phyloP scores from a whole-genome alignment of 2,797 vertebrate genomes.

The Anableps anableps region DNA sequence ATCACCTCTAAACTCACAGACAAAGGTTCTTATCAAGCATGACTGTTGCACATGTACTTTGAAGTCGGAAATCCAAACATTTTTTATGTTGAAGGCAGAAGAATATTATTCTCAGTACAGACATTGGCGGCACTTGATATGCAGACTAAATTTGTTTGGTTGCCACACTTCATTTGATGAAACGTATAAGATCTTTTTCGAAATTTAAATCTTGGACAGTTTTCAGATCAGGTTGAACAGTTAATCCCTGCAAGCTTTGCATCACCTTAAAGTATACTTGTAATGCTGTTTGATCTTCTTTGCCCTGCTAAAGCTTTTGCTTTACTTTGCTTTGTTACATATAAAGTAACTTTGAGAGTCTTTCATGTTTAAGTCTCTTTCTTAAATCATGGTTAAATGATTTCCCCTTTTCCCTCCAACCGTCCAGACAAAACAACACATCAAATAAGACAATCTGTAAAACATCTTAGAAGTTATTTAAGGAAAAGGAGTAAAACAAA shows the following conservation, averaged over 20 bases:
- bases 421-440: background rate
- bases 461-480: background rate
- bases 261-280: conserved; percentile 23
- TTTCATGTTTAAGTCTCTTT: background rate
- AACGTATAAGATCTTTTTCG: background rate
- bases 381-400: background rate
- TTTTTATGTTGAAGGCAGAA: background rate
- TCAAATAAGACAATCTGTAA: background rate
- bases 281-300: conserved; percentile 41
- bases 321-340: background rate
- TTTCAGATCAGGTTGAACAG: background rate
- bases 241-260: conserved; percentile 37
- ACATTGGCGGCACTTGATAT: conserved; percentile 23
- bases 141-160: conserved; percentile 40
- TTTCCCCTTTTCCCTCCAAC: background rate
- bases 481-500: background rate
- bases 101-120: background rate
- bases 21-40: background rate
- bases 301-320: conserved; percentile 15
- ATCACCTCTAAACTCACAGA: background rate
- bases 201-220: background rate
- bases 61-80: background rate
- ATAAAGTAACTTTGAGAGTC: background rate
- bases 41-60: background rate
- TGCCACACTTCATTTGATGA: conserved; percentile 15